Base-by-base conservation (phyloP, 1,140 invertebrate genomes). In the Cydia amplana region DNA sequence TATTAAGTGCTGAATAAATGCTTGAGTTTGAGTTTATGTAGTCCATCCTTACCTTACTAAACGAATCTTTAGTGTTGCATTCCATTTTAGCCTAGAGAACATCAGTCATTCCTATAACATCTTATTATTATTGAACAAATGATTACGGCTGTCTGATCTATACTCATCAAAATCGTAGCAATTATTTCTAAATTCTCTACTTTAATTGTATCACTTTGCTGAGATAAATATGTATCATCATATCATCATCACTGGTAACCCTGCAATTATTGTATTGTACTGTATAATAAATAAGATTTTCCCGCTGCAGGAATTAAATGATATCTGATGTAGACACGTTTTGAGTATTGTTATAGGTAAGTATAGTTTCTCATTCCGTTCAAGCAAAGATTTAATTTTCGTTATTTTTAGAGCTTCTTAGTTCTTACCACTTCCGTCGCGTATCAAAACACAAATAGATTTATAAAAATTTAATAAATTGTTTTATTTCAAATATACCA, bases 231-330 rank as follows among this genome's bases (percentile, higher is more conserved):
- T 60, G 12, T 46, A 46, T 16, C 12, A 46, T 16, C 12, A 6
- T 32, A 32, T 32, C 14, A 51, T 51, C 49, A 51, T 4, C 7
- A 20, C n/a, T 46, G 12, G 43, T 16, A 46, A 16, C 12, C 14
- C 2, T 60, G 55, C 55, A 60, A 60, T 60, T 60, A 60, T 60
- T 60, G 18, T 60, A 60, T 60, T 60, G 55, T 23, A 12, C 20
- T 55, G n/a, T 55, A 18, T 23, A 60, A 60, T 4, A 46, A 60
- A 60, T 60, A 60, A 10, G 18, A 60, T 60, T 60, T 23, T 60
- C 20, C 55, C 55, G 7, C 2, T 60, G 55, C 20, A 23, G 5
- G 16, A 60, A 20, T 60, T 0, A 10, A 60, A 7, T 23, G 23
- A 55, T 55, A 7, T 55, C 6, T 18, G 7, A 60, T 12, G n/a